phyloP scores from a whole-genome alignment of 2,113 vertebrate species.

The Ascaphus truei region DNA sequence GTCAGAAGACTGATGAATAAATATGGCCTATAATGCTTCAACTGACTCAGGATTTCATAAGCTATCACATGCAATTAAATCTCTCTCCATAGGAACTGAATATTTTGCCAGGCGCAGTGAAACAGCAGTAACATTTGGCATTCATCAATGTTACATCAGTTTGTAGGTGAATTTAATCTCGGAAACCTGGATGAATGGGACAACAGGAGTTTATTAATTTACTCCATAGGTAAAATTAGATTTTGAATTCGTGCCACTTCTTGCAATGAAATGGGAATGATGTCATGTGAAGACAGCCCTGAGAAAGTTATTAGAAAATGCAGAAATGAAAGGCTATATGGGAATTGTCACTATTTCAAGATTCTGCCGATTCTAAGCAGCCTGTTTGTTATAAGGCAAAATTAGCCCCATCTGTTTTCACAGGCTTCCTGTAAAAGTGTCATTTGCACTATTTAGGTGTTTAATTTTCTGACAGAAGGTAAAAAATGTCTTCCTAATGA shows the following conservation, averaged over 20 bases:
- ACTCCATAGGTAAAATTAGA: constrained; percentile 19
- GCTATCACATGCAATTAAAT: too few relatives aligned
- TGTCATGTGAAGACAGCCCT: constrained; percentile 3
- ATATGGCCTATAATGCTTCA: too few relatives aligned
- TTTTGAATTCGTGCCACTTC: neutral
- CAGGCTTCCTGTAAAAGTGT: neutral
- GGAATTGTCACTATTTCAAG: neutral
- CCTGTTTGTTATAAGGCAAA: neutral
- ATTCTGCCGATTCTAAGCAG: neutral
- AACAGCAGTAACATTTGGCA: neutral
- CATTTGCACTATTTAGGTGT: neutral
- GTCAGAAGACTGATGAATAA: too few relatives aligned
- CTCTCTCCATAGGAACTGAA: too few relatives aligned
- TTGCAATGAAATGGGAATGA: constrained; percentile 16
- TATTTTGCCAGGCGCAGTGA: neutral
- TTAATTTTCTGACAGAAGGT: neutral
- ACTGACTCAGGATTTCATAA: too few relatives aligned
- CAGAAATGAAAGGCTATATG: neutral
- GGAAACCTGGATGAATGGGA: neutral
- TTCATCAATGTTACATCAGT: constrained; percentile 18
- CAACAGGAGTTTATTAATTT: constrained; percentile 17
- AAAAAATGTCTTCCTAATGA: too few relatives aligned
- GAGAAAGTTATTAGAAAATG: constrained; percentile 5
- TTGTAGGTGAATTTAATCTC: constrained; percentile 14
- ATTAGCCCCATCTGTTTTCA: neutral